phyloP scores from a whole-genome alignment of 2,797 vertebrate genomes.

The Sebastiscus albofasciatus region DNA sequence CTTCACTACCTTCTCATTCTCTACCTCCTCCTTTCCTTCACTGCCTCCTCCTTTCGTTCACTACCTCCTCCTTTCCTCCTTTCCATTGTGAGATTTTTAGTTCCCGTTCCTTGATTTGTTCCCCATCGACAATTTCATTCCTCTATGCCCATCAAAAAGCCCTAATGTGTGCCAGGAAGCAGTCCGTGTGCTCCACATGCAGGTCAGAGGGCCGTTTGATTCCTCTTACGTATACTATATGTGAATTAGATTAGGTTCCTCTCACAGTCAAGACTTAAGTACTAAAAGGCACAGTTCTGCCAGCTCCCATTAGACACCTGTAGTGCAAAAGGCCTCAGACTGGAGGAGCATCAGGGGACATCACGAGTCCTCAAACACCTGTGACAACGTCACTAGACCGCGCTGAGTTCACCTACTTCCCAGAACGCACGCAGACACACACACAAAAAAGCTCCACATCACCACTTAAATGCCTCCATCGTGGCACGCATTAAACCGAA shows the following conservation, averaged over 20 bases:
- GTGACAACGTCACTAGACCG: not conserved
- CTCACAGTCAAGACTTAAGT: constrained; percentile 61
- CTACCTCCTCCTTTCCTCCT: too few relatives aligned
- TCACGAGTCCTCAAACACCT: constrained; percentile 35
- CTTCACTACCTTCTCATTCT: too few relatives aligned
- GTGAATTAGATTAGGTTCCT: constrained; percentile 56
- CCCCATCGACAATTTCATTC: not conserved
- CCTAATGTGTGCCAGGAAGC: not conserved
- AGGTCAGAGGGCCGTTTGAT: constrained; percentile 60
- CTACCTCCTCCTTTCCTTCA: too few relatives aligned
- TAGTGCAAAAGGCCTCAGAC: constrained; percentile 19
- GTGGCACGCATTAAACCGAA: not conserved
- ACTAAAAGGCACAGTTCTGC: constrained; percentile 52
- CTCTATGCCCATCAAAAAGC: not conserved
- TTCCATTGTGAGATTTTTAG: not conserved
- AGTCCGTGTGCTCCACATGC: constrained; percentile 22
- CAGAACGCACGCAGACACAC: not conserved
- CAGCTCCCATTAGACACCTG: constrained; percentile 72
- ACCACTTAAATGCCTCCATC: not conserved
- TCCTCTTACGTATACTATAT: constrained; percentile 34
- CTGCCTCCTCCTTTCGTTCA: too few relatives aligned
- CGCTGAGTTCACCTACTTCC: not conserved
- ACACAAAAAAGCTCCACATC: not conserved
- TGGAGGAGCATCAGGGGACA: constrained; percentile 23
- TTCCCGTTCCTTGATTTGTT: not conserved